Evolutionary conservation across 2,113 vertebrate species (phyloP), one percentile per base, ranked within the genome.

Genomic region (Xiphophorus maculatus): DNA sequence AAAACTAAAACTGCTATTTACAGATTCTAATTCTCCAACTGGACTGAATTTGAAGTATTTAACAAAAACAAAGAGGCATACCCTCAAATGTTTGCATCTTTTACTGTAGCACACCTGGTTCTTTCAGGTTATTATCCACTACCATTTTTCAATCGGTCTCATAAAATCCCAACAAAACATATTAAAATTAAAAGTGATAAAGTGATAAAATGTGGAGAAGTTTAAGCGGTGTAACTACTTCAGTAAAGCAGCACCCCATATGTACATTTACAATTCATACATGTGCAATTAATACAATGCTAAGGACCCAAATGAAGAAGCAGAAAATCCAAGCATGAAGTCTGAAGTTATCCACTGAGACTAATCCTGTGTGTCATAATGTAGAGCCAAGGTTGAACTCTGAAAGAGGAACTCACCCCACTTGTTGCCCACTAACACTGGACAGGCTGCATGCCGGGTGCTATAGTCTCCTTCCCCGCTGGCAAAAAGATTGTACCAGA

Each of bases 401-500:
- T 9, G 10, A 63, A 42, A 64, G 40, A 63, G 19, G 22, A 76
- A 78, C 89, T 90, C 66, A 91, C 91, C 91, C 91, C 91, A 93
- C 76, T 93, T 93, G 74, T 93, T 93, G 82, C 91, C 91, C 27
- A 93, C 91, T 75, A 93, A 69, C 76, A 93, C 91, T 3, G 91
- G 91, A 71, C 91, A 93, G 7, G 91, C 91, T 69, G 91, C 91
- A 66, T 93, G 91, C 35, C 91, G 73, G 65, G 91, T 93, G 77
- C 91, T 90, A 82, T 93, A 93, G 85, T 93, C 91, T 77, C 91
- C 91, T 66, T 93, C 91, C 37, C 91, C 91, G 0, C 84, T 91
- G 67, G 90, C 32, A 82, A 93, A 93, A 70, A 93, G 67, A 71
- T 93, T 93, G 70, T 91, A 93, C 91, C 91, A 93, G 88, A 93